Conservation (phyloP, 2,888 invertebrate species). For the Heteropelma amictum region DNA sequence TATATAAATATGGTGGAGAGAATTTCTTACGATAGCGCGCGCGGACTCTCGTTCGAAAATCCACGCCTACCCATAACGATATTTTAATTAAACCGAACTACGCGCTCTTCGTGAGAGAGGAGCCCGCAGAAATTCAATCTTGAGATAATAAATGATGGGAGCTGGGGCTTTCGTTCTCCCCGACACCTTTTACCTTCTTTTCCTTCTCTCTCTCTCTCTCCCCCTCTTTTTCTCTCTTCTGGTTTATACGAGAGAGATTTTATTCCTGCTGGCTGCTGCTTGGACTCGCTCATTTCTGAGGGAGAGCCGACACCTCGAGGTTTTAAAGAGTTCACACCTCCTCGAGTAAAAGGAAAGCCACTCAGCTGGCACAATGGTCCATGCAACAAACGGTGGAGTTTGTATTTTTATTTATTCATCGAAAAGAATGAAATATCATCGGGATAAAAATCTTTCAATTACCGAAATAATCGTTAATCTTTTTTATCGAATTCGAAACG, state of each 20-base stretch:
- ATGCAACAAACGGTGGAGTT: not conserved
- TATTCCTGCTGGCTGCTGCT: constrained; percentile 45
- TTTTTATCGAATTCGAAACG: too few relatives aligned
- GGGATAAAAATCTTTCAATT: not conserved
- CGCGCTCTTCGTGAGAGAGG: constrained; percentile 62
- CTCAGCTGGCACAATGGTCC: constrained; percentile 23
- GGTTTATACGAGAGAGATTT: constrained; percentile 17
- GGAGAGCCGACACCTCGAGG: constrained; percentile 56
- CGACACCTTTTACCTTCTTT: constrained; percentile 75
- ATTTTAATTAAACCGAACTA: constrained; percentile 77
- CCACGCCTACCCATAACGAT: constrained; percentile 78
- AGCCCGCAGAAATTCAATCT: constrained; percentile 77
- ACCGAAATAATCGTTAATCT: too few relatives aligned
- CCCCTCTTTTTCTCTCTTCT: constrained; percentile 3
- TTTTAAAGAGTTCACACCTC: constrained; percentile 75
- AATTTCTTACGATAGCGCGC: constrained; percentile 49
- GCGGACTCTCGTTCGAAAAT: constrained; percentile 61
- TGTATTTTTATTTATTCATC: not conserved
- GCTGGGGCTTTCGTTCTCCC: constrained; percentile 63
- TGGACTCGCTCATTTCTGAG: constrained; percentile 46
- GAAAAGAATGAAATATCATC: not conserved
- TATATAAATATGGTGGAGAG: not conserved
- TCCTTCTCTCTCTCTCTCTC: constrained; percentile 57
- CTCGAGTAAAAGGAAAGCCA: constrained; percentile 35
- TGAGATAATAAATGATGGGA: constrained; percentile 78